Percentiles rank a stretch among this genome's conserved stretches.
These are phyloP conservation scores for Halcyon senegalensis DNA, from an alignment of 2,113 vertebrate species.

Conservation along the genomic window DNA sequence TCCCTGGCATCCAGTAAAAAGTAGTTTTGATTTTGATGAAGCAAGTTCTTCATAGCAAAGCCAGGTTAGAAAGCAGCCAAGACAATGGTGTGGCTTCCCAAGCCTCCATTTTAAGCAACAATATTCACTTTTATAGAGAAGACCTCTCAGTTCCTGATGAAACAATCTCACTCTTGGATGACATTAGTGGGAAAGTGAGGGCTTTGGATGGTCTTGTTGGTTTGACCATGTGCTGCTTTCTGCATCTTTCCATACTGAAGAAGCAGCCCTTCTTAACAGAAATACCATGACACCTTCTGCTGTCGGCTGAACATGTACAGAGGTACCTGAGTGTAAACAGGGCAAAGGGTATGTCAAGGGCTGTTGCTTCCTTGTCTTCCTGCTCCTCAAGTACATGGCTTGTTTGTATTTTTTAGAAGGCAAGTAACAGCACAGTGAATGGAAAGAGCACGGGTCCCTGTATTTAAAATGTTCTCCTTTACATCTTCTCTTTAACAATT, in stretches of 20 bases:
- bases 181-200: neutral
- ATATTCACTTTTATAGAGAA: neutral
- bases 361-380: neutral
- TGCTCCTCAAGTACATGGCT: neutral
- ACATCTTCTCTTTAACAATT: neutral
- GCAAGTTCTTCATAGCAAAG: neutral
- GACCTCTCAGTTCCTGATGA: neutral
- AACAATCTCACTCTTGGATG: neutral
- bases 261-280: neutral
- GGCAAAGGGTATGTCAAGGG: neutral
- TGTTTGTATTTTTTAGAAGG: neutral
- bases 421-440: neutral
- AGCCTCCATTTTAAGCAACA: neutral
- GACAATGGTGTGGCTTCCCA: neutral
- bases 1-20: neutral
- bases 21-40: neutral
- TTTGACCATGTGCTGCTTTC: neutral
- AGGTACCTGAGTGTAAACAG: neutral
- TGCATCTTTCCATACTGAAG: neutral
- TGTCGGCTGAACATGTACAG: neutral
- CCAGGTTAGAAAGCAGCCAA: neutral
- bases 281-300: neutral
- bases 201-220: neutral
- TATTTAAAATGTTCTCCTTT: neutral
- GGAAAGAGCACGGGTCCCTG: neutral